Base-by-base conservation (phyloP, 2,113 vertebrate genomes). In the Engraulis encrasicolus region DNA sequence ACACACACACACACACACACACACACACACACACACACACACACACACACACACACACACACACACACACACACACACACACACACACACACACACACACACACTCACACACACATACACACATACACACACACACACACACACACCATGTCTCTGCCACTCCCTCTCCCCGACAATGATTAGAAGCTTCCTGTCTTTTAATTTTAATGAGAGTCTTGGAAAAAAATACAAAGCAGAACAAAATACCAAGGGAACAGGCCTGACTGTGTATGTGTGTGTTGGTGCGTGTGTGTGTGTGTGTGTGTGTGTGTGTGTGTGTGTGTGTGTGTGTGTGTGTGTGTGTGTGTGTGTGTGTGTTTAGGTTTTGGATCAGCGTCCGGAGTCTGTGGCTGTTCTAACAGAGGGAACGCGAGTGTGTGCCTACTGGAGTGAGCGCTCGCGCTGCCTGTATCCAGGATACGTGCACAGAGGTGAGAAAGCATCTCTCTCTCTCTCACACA, bases 371-470 rank as follows among this genome's bases (percentile, higher is more conserved):
- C 92, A 98, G 20, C 94, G 93, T 66, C 97, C 98, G 0, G 96
- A 97, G 89, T 97, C 95, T 0, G 95, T 96, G 52, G 94, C 93
- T 31, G 95, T 92, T 89, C 93, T 99, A 50, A 96, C 94, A 0
- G 95, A 96, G 0, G 97, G 97, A 83, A 98, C 97, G 0, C 93
- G 98, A 19, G 97, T 99, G 82, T 99, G 98, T 1, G 97, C 98
- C 78, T 99, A 99, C 89, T 99, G 98, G 98, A 99, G 97, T 86
- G 97, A 99, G 89, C 97, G 98, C 49, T 99, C 98, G 0, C 96
- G 97, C 1, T 99, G 98, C 83, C 94, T 99, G 2, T 99, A 99
- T 71, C 98, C 98, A 0, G 97, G 98, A 90, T 97, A 96, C 0
- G 97, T 99, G 79, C 96, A 96, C 83, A 93, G 95, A 95, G 98